These are phyloP conservation scores for Pollenia labialis DNA, from an alignment of 2,888 invertebrate genomes.

Conservation along the genomic window DNA sequence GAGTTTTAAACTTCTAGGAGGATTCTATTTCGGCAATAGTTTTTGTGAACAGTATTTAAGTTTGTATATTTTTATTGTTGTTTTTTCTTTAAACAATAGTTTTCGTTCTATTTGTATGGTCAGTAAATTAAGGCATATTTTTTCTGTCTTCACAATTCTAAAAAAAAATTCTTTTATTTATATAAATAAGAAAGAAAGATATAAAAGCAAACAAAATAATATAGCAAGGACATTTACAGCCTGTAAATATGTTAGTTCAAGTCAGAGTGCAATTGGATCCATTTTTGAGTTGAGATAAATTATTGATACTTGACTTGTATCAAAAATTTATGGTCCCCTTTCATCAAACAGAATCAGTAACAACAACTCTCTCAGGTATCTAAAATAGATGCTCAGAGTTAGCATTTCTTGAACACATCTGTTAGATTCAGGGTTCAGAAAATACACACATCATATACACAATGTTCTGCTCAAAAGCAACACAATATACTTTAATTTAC, in stretches of 20 bases:
- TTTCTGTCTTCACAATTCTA: neutral
- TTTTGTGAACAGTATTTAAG: constrained; percentile 24
- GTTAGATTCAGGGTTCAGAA: no score
- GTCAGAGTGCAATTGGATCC: no score
- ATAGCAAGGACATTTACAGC: constrained; percentile 5
- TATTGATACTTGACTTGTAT: no score
- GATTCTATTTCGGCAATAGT: constrained; percentile 18
- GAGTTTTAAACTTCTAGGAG: neutral
- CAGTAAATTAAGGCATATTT: constrained; percentile 46
- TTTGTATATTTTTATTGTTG: constrained; percentile 39
- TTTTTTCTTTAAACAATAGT: constrained; percentile 36
- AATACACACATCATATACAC: no score
- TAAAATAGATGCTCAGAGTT: no score
- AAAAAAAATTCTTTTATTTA: constrained; percentile 1
- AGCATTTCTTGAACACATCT: no score
- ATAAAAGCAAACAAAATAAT: neutral
- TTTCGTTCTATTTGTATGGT: constrained; percentile 45
- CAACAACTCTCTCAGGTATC: no score
- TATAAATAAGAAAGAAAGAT: constrained; percentile 20
- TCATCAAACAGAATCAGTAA: no score
- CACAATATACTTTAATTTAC: no score
- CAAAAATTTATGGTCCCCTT: no score
- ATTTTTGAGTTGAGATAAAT: no score
- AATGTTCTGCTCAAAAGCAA: no score
- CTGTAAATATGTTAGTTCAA: neutral